Conservation (phyloP, 2,888 invertebrate genomes). For the Lasioglossum leucozonium region DNA sequence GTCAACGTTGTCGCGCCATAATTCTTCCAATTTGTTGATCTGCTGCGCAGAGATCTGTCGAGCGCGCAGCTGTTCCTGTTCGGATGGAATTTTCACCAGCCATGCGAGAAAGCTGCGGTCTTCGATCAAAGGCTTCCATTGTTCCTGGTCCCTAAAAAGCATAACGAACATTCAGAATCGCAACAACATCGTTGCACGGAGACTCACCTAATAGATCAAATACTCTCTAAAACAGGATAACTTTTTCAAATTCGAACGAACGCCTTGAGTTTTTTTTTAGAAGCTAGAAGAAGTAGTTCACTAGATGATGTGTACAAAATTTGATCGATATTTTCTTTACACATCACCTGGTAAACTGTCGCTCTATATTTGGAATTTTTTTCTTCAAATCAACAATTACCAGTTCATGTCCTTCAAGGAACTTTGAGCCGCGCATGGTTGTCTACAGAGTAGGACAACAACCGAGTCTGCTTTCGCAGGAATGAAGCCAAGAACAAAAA, state of each 20-base stretch:
- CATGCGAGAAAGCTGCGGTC: slow-evolving; percentile 98
- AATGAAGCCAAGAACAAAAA: slow-evolving; percentile 99
- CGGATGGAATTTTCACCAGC: slow-evolving; percentile 98
- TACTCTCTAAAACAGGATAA: slow-evolving; percentile 1
- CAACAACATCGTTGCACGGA: neutral
- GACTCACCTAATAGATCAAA: slow-evolving; percentile 1
- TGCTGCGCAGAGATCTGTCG: slow-evolving; percentile 98
- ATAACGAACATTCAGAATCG: neutral
- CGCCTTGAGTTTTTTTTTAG: neutral
- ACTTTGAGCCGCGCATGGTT: slow-evolving; percentile 99
- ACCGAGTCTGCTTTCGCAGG: slow-evolving; percentile 99
- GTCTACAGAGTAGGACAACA: slow-evolving; percentile 97
- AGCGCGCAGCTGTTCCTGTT: slow-evolving; percentile 97
- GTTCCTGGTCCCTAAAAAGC: slow-evolving; percentile 93
- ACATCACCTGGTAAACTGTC: neutral
- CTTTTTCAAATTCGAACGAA: slow-evolving; percentile 2
- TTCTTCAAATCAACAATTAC: slow-evolving; percentile 81
- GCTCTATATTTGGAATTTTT: neutral
- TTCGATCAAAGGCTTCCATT: slow-evolving; percentile 99
- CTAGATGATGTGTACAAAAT: neutral
- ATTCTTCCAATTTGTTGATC: slow-evolving; percentile 98
- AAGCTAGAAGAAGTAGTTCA: neutral
- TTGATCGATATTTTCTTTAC: slow-evolving; percentile 2
- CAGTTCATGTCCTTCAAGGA: slow-evolving; percentile 99
- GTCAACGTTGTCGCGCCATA: slow-evolving; percentile 99